These are phyloP conservation scores for Umimayanthus chanpuru DNA, from an alignment of 92 coral and sea anemone genomes.

Conservation along the genomic window DNA sequence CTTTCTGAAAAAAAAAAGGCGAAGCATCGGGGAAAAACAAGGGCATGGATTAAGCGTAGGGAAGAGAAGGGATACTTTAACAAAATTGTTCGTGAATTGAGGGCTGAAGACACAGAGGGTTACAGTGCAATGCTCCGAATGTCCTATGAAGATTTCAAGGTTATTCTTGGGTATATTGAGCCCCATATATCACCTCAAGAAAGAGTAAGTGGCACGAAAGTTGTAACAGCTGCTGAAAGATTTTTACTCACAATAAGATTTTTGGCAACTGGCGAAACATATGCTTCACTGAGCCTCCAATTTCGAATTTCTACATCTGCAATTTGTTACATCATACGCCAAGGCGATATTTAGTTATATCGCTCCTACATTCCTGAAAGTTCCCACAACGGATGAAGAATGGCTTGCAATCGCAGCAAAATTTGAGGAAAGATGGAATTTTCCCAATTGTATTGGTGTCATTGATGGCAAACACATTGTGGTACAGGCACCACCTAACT, in stretches of 20 bases:
- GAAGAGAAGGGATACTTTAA: conserved; percentile 52
- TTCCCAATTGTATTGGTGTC: conserved; percentile 58
- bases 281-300: conserved; percentile 47
- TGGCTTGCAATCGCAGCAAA: conserved; percentile 39
- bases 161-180: conserved; percentile 43
- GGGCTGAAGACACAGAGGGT: conserved; percentile 55
- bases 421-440: conserved; percentile 57
- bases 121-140: conserved; percentile 64
- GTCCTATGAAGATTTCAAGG: conserved; percentile 46
- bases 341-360: conserved; percentile 33
- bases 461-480: conserved; percentile 61
- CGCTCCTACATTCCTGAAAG: conserved; percentile 41
- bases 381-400: conserved; percentile 44
- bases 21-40: conserved; percentile 31
- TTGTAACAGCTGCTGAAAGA: conserved; percentile 58
- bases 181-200: conserved; percentile 38
- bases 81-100: conserved; percentile 54
- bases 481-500: conserved; percentile 46
- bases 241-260: conserved; percentile 42
- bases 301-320: conserved; percentile 42
- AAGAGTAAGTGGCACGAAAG: conserved; percentile 40
- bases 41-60: conserved; percentile 55
- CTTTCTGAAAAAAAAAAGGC: not conserved
- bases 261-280: conserved; percentile 57
- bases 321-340: conserved; percentile 41